These are phyloP conservation scores for Herpailurus yagouaroundi DNA, from an alignment of 2,113 vertebrate genomes.

Conservation along the genomic window DNA sequence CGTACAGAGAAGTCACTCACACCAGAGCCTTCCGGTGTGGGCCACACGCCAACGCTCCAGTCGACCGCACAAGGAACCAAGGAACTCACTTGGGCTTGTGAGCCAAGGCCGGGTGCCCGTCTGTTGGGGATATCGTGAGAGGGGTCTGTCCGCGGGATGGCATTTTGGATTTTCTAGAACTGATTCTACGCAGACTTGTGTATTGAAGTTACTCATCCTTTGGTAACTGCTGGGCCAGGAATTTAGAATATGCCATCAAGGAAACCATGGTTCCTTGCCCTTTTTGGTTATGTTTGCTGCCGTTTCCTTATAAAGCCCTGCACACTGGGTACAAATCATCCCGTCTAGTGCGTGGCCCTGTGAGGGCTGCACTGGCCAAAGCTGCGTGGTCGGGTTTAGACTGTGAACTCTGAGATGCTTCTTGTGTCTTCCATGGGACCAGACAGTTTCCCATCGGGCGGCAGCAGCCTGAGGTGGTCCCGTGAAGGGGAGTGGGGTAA, in stretches of 20 bases:
- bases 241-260: rapidly evolving
- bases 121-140: rapidly evolving
- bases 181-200: rapidly evolving
- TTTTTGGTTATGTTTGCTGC: neutral
- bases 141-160: rapidly evolving
- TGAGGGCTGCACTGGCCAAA: rapidly evolving
- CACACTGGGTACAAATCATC: rapidly evolving
- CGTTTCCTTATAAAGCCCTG: neutral
- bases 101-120: rapidly evolving
- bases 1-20: rapidly evolving
- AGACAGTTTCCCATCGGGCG: rapidly evolving
- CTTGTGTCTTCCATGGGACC: rapidly evolving
- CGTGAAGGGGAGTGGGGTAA: rapidly evolving
- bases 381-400: rapidly evolving
- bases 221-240: neutral
- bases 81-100: no score
- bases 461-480: neutral
- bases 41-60: rapidly evolving
- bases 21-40: neutral
- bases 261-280: rapidly evolving
- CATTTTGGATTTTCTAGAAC: neutral
- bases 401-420: rapidly evolving
- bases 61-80: rapidly evolving
- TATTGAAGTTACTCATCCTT: neutral
- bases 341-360: rapidly evolving